Percentiles rank a stretch among this genome's conserved stretches.
Conservation (phyloP, 2,113 vertebrate genomes). For the Notothenia coriiceps region DNA sequence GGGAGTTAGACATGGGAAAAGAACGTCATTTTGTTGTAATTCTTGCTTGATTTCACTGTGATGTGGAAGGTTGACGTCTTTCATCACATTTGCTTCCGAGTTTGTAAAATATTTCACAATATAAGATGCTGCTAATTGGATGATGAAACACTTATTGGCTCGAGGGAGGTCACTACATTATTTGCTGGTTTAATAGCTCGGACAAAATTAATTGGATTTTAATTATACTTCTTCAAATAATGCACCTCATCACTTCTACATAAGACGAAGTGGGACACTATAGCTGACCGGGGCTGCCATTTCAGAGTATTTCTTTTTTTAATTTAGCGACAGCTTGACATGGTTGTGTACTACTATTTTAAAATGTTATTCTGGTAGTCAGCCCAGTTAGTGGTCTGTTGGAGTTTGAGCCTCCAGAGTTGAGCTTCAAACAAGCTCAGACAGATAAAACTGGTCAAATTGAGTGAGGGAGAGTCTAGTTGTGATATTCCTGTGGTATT, state of each 20-base stretch:
- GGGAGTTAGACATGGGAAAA: constrained; percentile 20
- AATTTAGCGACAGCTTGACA: constrained; percentile 41
- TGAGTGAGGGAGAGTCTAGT: constrained; percentile 47
- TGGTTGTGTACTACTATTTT: constrained; percentile 55
- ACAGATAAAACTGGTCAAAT: constrained; percentile 50
- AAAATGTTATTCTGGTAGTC: constrained; percentile 39
- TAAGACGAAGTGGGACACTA: constrained; percentile 43
- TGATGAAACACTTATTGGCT: constrained; percentile 18
- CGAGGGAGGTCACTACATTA: neutral
- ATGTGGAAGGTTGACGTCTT: neutral
- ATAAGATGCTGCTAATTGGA: constrained; percentile 37
- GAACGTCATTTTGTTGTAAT: constrained; percentile 28
- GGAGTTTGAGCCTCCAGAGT: constrained; percentile 34
- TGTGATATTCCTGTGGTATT: constrained; percentile 64
- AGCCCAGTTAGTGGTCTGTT: constrained; percentile 51
- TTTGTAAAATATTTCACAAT: constrained; percentile 16
- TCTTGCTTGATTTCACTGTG: constrained; percentile 22
- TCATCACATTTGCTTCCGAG: constrained; percentile 16
- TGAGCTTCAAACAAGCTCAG: constrained; percentile 54
- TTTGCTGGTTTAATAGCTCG: constrained; percentile 43
- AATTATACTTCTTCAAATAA: constrained; percentile 21
- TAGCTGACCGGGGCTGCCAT: constrained; percentile 34
- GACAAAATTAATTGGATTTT: constrained; percentile 32
- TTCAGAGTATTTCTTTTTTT: constrained; percentile 43
- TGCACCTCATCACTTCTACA: constrained; percentile 7